phyloP scores from a whole-genome alignment of 2,797 vertebrate genomes.

The Paratrypauchen microcephalus region DNA sequence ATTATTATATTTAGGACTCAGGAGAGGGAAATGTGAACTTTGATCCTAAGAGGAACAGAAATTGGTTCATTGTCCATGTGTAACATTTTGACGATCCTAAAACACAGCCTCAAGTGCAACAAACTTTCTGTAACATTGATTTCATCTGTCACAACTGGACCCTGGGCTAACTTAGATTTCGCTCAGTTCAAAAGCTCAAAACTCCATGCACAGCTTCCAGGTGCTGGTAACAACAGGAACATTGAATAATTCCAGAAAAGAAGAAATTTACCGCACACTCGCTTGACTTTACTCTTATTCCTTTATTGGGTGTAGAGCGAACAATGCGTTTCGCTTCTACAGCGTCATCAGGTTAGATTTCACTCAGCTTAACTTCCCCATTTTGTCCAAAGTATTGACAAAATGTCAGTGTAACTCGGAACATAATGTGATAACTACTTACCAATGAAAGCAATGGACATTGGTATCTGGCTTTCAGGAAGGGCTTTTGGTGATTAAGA shows the following conservation, averaged over 20 bases:
- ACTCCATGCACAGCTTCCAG: too few relatives aligned
- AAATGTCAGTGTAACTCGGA: neutral
- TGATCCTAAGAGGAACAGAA: neutral
- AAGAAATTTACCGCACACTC: too few relatives aligned
- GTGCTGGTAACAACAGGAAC: too few relatives aligned
- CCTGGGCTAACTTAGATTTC: neutral
- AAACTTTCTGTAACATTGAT: neutral
- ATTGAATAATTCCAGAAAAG: too few relatives aligned
- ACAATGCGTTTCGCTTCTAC: too few relatives aligned
- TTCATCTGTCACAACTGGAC: neutral
- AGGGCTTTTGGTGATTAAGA: neutral
- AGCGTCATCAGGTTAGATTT: too few relatives aligned
- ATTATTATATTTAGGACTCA: neutral
- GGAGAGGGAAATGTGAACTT: conserved; percentile 2
- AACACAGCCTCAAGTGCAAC: neutral
- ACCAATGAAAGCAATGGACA: too few relatives aligned
- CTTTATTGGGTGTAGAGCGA: too few relatives aligned
- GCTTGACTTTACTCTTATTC: too few relatives aligned
- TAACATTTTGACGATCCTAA: neutral
- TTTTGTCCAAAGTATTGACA: neutral
- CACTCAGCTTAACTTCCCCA: neutral
- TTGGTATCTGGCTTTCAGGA: neutral
- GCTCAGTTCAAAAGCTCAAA: too few relatives aligned
- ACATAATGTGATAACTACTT: neutral
- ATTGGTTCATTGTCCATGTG: neutral